Evolutionary conservation across 2,113 vertebrate species (phyloP).

Genomic region (Gyps fulvus): DNA sequence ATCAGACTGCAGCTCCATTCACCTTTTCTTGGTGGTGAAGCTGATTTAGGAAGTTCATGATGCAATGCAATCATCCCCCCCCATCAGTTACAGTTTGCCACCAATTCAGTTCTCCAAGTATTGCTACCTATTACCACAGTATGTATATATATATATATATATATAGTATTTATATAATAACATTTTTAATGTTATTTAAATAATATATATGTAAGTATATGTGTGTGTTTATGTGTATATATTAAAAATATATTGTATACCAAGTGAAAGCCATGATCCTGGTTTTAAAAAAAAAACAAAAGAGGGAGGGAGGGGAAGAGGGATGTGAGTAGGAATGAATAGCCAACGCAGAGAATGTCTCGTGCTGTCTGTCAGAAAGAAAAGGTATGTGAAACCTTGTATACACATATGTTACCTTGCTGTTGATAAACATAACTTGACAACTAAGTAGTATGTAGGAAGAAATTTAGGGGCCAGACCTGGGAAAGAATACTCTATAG

Average conservation of each 20-base stretch:
- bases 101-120: background rate
- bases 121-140: background rate
- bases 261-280: background rate
- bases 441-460: background rate
- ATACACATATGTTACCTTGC: background rate
- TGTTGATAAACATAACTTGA: background rate
- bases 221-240: background rate
- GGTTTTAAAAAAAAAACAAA: background rate
- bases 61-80: background rate
- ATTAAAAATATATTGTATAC: background rate
- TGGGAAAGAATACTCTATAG: background rate
- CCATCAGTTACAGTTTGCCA: background rate
- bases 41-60: background rate
- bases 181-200: background rate
- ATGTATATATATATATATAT: background rate
- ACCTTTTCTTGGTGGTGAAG: background rate
- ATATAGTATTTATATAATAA: background rate
- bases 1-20: background rate
- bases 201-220: background rate
- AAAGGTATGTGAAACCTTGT: background rate
- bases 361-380: background rate
- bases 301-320: background rate
- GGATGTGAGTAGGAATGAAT: background rate
- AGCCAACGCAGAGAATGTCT: background rate
- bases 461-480: background rate